Evolutionary conservation across 2,888 invertebrate species (phyloP).

Genomic region (Spatulosminthurus flaviceps): DNA sequence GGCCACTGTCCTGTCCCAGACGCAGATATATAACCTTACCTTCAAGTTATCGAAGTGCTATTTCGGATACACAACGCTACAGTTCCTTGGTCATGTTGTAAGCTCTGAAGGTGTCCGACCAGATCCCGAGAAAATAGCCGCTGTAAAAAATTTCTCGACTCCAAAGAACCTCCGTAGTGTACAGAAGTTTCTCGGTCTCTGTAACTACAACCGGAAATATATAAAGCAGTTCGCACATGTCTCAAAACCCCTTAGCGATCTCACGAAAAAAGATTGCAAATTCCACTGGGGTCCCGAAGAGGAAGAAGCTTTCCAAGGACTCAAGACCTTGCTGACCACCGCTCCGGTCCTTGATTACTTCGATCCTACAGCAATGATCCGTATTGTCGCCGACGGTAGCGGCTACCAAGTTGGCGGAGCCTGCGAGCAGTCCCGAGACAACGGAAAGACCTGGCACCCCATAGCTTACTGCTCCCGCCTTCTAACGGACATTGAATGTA

Average conservation of each 20-base stretch:
- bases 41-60: slow-evolving; percentile 64
- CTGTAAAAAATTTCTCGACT: slow-evolving; percentile 22
- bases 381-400: slow-evolving; percentile 55
- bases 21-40: too few relatives aligned
- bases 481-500: slow-evolving; percentile 64
- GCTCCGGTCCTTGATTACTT: slow-evolving; percentile 21
- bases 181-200: slow-evolving; percentile 31
- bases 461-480: slow-evolving; percentile 53
- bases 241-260: slow-evolving; percentile 32
- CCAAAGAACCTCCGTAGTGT: slow-evolving; percentile 43
- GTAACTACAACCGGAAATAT: slow-evolving; percentile 54
- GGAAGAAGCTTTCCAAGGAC: background rate
- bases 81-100: slow-evolving; percentile 65
- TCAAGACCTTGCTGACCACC: background rate
- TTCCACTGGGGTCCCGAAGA: slow-evolving; percentile 3
- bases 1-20: background rate
- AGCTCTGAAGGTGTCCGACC: slow-evolving; percentile 56
- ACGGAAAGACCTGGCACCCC: slow-evolving; percentile 42
- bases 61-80: slow-evolving; percentile 61
- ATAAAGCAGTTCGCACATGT: slow-evolving; percentile 40
- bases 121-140: slow-evolving; percentile 49
- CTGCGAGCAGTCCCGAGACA: slow-evolving; percentile 52
- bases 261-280: background rate
- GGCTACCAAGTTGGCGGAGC: too few relatives aligned
- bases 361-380: background rate